Evolutionary conservation across 1,140 invertebrate species (phyloP).

Genomic region (Battus philenor): DNA sequence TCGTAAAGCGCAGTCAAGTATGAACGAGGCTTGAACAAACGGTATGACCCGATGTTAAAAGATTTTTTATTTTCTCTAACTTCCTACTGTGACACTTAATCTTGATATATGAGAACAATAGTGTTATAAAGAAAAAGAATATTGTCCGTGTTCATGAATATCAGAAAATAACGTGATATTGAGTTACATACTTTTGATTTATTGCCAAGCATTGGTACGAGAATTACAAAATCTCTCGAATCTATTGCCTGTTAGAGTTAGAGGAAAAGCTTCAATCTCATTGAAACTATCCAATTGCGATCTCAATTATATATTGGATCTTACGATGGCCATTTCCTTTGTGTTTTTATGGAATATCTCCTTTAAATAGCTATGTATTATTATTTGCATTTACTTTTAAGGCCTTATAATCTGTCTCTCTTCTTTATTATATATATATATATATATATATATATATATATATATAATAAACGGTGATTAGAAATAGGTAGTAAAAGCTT

Average conservation of each 20-base stretch:
- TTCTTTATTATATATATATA: too few relatives aligned
- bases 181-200: not conserved
- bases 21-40: slow-evolving; percentile 36
- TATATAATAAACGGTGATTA: too few relatives aligned
- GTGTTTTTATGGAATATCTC: too few relatives aligned
- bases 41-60: slow-evolving; percentile 22
- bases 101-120: slow-evolving; percentile 2
- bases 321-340: too few relatives aligned
- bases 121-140: not conserved
- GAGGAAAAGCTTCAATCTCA: not conserved
- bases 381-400: too few relatives aligned
- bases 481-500: too few relatives aligned
- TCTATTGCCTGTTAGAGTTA: slow-evolving; percentile 3
- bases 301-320: too few relatives aligned
- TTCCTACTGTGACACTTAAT: slow-evolving; percentile 10
- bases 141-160: slow-evolving; percentile 1
- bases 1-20: slow-evolving; percentile 43
- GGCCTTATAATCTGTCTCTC: too few relatives aligned
- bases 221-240: not conserved
- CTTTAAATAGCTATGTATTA: too few relatives aligned
- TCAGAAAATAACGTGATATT: slow-evolving; percentile 1
- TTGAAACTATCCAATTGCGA: too few relatives aligned
- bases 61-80: slow-evolving; percentile 11
- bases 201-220: slow-evolving; percentile 1
- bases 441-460: not conserved